A percentile compares a stretch with the other conserved stretches of the same genome.
phyloP scores from a whole-genome alignment of 2,888 invertebrate species.

The Apamea epomidion region DNA sequence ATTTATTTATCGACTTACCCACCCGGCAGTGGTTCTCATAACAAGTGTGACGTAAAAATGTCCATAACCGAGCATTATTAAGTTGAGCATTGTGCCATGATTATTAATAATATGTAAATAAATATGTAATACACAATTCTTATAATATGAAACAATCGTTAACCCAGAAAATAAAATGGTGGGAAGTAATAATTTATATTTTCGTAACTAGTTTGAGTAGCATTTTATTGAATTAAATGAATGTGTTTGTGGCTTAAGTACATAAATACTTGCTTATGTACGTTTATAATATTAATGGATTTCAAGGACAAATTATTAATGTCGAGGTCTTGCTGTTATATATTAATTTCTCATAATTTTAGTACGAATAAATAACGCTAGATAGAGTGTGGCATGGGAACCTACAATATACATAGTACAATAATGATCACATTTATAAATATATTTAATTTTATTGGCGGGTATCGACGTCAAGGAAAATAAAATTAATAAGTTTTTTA shows the following conservation, averaged over 20 bases:
- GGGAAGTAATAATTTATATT: conserved; percentile 40
- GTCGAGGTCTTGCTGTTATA: conserved; percentile 17
- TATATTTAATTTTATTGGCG: no score
- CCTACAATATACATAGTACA: no score
- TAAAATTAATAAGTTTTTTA: not conserved
- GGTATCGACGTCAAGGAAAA: not conserved
- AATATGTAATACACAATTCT: conserved; percentile 47
- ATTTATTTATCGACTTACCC: not conserved
- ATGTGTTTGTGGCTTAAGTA: conserved; percentile 1
- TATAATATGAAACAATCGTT: conserved; percentile 48
- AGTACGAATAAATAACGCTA: not conserved
- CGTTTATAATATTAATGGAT: conserved; percentile 1
- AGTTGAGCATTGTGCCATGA: conserved; percentile 11
- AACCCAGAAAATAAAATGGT: conserved; percentile 46
- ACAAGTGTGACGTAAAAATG: conserved; percentile 26
- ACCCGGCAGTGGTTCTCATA: conserved; percentile 30
- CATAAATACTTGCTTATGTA: not conserved
- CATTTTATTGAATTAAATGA: conserved; percentile 4
- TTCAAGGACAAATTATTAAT: conserved; percentile 20
- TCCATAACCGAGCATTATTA: conserved; percentile 31
- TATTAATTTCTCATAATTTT: not conserved
- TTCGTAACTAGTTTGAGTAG: conserved; percentile 20
- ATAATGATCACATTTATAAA: not conserved
- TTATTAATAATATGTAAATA: no score
- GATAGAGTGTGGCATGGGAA: not conserved